Percentiles rank a stretch among this genome's conserved stretches.
Evolutionary conservation across 2,888 invertebrate species (phyloP).

Genomic region (Bedellia somnulentella): DNA sequence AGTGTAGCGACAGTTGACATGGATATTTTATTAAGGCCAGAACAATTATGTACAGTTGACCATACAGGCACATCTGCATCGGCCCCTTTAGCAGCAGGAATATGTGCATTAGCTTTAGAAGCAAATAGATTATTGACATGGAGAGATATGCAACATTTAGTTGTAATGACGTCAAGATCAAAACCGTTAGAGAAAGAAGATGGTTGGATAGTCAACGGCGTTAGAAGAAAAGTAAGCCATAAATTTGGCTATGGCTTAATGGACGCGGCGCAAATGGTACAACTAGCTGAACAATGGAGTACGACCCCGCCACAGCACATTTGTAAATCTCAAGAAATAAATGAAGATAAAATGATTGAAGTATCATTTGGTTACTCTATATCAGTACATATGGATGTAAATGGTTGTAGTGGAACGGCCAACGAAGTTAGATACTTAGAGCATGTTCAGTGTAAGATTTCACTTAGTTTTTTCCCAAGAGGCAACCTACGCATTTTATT

Average conservation of each 20-base stretch:
- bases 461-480: slow-evolving; percentile 86
- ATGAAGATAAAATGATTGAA: slow-evolving; percentile 80
- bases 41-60: slow-evolving; percentile 87
- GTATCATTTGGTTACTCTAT: slow-evolving; percentile 75
- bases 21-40: slow-evolving; percentile 83
- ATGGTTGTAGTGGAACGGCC: slow-evolving; percentile 84
- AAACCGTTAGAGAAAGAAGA: slow-evolving; percentile 86
- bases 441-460: slow-evolving; percentile 96
- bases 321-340: slow-evolving; percentile 88
- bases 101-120: slow-evolving; percentile 89
- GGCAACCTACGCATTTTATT: slow-evolving; percentile 89
- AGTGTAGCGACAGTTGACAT: slow-evolving; percentile 90
- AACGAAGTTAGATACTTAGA: slow-evolving; percentile 91
- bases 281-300: slow-evolving; percentile 89
- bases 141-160: slow-evolving; percentile 96
- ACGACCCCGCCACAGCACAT: slow-evolving; percentile 94
- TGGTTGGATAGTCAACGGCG: slow-evolving; percentile 93
- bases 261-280: slow-evolving; percentile 94
- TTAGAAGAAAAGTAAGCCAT: slow-evolving; percentile 91
- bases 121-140: slow-evolving; percentile 92
- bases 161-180: slow-evolving; percentile 87
- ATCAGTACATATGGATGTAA: slow-evolving; percentile 84
- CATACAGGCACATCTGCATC: slow-evolving; percentile 94
- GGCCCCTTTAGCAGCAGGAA: slow-evolving; percentile 93
- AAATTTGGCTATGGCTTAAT: slow-evolving; percentile 99